phyloP scores from a whole-genome alignment of 2,797 vertebrate species.

The Pangasius mekongensis region DNA sequence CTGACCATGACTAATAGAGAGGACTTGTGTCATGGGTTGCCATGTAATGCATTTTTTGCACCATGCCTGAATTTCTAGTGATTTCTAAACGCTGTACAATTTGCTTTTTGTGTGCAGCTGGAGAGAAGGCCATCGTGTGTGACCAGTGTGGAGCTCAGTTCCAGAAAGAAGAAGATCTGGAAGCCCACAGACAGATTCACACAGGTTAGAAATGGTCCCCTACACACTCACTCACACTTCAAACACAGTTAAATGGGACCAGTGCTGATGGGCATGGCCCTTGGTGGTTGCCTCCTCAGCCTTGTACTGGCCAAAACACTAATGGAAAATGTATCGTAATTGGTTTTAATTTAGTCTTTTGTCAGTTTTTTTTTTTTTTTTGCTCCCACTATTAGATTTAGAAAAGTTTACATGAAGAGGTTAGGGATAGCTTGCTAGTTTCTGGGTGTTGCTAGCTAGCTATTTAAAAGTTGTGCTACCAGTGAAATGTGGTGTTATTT shows the following conservation, averaged over 20 bases:
- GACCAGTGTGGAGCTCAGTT: conserved; percentile 98
- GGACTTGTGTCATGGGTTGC: conserved; percentile 24
- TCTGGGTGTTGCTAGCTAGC: background rate
- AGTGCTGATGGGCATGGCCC: background rate
- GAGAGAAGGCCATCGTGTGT: conserved; percentile 94
- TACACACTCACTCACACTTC: background rate
- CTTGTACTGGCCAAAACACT: background rate
- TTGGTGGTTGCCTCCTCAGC: background rate
- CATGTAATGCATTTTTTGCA: conserved; percentile 16
- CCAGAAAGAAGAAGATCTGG: conserved; percentile 94
- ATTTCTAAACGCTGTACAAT: background rate
- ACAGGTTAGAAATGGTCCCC: conserved; percentile 80
- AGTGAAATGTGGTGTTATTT: background rate
- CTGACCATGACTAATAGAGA: conserved; percentile 24
- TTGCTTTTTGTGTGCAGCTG: conserved; percentile 74
- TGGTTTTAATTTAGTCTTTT: background rate
- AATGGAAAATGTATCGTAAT: background rate
- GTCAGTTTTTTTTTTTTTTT: background rate
- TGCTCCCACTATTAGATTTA: background rate
- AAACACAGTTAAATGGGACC: background rate
- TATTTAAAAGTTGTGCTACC: no score
- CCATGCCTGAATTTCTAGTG: background rate
- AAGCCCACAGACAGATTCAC: conserved; percentile 93
- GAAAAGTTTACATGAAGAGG: background rate
- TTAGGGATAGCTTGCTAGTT: background rate